phyloP scores from a whole-genome alignment of 2,797 vertebrate species.

The Thripadectes ignobilis region DNA sequence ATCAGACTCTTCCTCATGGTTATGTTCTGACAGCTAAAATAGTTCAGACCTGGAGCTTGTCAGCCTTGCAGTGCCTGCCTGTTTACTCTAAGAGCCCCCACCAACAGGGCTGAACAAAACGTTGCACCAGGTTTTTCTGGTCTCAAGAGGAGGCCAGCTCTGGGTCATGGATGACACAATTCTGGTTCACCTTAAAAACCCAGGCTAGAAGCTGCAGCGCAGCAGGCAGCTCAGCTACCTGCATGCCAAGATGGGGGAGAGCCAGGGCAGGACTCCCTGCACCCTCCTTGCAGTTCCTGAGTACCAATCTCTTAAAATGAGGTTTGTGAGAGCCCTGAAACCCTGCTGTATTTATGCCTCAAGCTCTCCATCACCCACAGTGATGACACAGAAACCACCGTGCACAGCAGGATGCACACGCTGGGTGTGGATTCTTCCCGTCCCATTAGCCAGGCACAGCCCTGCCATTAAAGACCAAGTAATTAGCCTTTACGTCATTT shows the following conservation, averaged over 20 bases:
- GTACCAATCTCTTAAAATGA: neutral
- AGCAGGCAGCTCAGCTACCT: neutral
- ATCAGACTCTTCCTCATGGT: neutral
- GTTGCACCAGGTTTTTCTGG: neutral
- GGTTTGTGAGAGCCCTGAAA: slow-evolving; percentile 8
- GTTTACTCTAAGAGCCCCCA: neutral
- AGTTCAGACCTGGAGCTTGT: neutral
- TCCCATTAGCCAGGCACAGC: slow-evolving; percentile 46
- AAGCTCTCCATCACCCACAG: neutral
- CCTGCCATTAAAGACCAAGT: slow-evolving; percentile 34
- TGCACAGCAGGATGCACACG: slow-evolving; percentile 47
- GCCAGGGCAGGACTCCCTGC: neutral
- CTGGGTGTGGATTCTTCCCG: slow-evolving; percentile 50
- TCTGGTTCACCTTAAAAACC: neutral
- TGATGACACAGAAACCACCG: slow-evolving; percentile 39
- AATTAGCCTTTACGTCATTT: slow-evolving; percentile 63
- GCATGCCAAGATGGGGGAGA: accelerated
- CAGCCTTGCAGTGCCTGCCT: neutral
- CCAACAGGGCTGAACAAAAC: neutral
- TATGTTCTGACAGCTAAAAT: neutral
- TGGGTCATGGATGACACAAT: neutral
- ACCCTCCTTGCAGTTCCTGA: neutral
- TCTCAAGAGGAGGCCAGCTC: neutral
- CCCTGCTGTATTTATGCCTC: slow-evolving; percentile 10
- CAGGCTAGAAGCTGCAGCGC: neutral